These are phyloP conservation scores for Yponomeuta cagnagella DNA, from an alignment of 2,888 invertebrate species.

Conservation along the genomic window DNA sequence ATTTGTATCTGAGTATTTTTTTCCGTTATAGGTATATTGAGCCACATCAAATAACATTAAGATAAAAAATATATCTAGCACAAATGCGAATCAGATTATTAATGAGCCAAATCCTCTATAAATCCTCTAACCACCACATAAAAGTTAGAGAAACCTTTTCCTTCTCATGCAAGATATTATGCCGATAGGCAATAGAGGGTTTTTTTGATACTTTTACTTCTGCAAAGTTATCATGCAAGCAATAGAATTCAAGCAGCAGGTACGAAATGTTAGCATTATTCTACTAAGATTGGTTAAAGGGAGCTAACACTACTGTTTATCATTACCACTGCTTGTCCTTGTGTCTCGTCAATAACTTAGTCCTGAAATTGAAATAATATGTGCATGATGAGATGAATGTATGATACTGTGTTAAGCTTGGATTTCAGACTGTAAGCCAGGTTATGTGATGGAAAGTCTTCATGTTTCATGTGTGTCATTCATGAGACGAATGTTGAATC, in stretches of 20 bases:
- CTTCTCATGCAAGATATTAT: too few species aligned
- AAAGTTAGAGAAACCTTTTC: too few species aligned
- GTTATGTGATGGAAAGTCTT: not conserved
- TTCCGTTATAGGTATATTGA: too few species aligned
- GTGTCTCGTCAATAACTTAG: conserved; percentile 90
- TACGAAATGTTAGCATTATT: not conserved
- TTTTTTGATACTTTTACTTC: too few species aligned
- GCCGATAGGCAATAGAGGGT: too few species aligned
- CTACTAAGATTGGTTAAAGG: not conserved
- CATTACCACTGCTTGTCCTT: conserved; percentile 90
- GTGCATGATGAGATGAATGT: conserved; percentile 68
- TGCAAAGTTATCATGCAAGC: not conserved
- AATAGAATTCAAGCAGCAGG: not conserved
- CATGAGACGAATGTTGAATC: not conserved
- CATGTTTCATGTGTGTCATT: not conserved
- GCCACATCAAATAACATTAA: too few species aligned
- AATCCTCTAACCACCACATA: too few species aligned
- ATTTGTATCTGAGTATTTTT: too few species aligned
- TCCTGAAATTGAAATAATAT: conserved; percentile 82
- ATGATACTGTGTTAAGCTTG: conserved; percentile 33
- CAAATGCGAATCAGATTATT: too few species aligned
- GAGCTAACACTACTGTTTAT: not conserved
- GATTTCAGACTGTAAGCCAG: not conserved
- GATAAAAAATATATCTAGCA: too few species aligned
- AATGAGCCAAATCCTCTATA: too few species aligned